Conservation (phyloP, 2,113 vertebrate genomes). For the Cricetomys ansorgei region DNA sequence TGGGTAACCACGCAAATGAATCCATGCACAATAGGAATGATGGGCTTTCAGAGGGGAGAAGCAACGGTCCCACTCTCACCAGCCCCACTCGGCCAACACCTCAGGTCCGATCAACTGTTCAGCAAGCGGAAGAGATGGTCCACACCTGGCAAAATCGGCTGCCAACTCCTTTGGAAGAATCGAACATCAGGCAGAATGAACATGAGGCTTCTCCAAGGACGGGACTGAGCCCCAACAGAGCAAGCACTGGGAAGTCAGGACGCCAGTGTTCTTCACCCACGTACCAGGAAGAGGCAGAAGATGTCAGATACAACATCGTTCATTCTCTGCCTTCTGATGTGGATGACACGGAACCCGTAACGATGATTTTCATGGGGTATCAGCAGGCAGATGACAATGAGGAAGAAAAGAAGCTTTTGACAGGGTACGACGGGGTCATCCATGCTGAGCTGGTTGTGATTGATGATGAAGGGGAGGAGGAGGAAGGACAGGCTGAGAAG, state of each 20-base stretch:
- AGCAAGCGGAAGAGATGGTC: conserved; percentile 27
- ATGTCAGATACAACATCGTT: conserved; percentile 83
- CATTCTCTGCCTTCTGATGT: conserved; percentile 86
- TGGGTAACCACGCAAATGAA: conserved; percentile 65
- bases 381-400: conserved; percentile 87
- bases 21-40: conserved; percentile 63
- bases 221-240: conserved; percentile 69
- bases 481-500: conserved; percentile 75
- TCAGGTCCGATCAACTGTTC: conserved; percentile 63
- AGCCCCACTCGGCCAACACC: conserved; percentile 66
- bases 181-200: conserved; percentile 48
- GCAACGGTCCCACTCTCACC: conserved; percentile 53
- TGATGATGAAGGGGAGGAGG: conserved; percentile 85
- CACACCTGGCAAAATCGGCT: conserved; percentile 60
- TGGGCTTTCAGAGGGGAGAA: conserved; percentile 66
- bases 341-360: conserved; percentile 89
- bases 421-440: conserved; percentile 90
- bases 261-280: conserved; percentile 51
- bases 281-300: conserved; percentile 81
- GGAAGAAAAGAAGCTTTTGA: conserved; percentile 75
- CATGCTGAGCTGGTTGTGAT: conserved; percentile 95
- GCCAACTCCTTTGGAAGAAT: conserved; percentile 42
- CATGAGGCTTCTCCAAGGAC: conserved; percentile 69
- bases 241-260: conserved; percentile 64
- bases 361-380: conserved; percentile 99